Conservation (phyloP, 2,113 vertebrate genomes). For the Coracopsis vasa region DNA sequence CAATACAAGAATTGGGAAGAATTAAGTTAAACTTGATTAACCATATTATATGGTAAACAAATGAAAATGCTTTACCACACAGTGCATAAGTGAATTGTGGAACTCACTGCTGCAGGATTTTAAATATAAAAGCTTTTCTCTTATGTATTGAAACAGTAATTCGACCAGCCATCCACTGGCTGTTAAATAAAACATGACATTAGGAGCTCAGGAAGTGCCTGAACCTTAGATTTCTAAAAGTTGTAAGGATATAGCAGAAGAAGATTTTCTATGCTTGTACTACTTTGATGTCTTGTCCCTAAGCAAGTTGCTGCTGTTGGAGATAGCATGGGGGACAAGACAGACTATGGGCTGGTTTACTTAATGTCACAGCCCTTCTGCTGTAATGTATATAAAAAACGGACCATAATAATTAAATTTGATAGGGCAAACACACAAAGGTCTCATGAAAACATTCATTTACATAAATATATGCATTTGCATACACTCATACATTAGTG, state of each 20-base stretch:
- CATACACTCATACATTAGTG: neutral
- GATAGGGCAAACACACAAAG: neutral
- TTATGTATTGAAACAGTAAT: neutral
- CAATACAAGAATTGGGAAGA: neutral
- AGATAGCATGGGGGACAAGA: neutral
- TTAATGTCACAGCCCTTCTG: neutral
- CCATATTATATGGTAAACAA: neutral
- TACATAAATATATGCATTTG: neutral
- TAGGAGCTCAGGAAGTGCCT: neutral
- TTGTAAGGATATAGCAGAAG: neutral
- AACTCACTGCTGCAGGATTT: neutral
- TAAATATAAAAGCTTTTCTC: neutral
- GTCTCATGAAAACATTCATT: neutral
- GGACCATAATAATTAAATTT: neutral
- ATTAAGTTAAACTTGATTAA: neutral
- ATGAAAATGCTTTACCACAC: neutral
- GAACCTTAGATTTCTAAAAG: neutral
- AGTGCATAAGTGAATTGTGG: neutral
- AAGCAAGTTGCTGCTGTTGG: neutral
- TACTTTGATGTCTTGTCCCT: neutral
- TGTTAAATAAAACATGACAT: neutral
- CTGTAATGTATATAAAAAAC: neutral
- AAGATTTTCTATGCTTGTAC: neutral
- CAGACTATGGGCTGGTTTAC: neutral
- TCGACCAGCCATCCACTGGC: rapidly evolving